Base-by-base conservation (phyloP, 2,113 vertebrate genomes). In the Morone saxatilis region DNA sequence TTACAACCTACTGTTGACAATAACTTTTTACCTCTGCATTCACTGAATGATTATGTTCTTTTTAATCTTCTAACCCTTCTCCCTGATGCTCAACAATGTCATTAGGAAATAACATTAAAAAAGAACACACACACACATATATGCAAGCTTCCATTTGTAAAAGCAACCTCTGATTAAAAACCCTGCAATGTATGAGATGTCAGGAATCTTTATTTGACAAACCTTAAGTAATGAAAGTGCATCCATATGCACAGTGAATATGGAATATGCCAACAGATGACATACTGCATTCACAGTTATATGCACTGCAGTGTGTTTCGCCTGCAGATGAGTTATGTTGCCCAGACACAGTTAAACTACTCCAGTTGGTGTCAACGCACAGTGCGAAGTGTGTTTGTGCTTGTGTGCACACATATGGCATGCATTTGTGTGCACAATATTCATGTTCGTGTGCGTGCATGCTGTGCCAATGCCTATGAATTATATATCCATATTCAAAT, bases 401-500 rank as follows among this genome's bases (percentile, higher is more conserved):
- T 54, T 61, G 70, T 76, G 71, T 71, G 76, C 75, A 61, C 51
- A 51, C 76, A 65, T 86, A 71, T 72, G 73, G 71, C 48, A 31
- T 59, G 60, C 43, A 54, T 83, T 47, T 61, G 61, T 78, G 71
- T 19, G 67, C 62, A 65, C 61, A 69, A 25, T 57, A 65, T 77
- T 65, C 62, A 78, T 78, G 81, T 78, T 71, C 72, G 82, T 76
- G 77, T 77, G 66, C 22, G 45, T 63, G 82, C 61, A 56, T 65
- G 53, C 57, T 74, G 75, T 83, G 81, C 91, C 88, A 89, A 72
- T 83, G 89, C 81, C 80, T 92, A 94, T 95, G 92, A 95, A 95
- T 95, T 93, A 95, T 94, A 94, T 89, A 95, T 95, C 90, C 93
- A 94, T 92, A 94, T 94, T 94, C 89, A 94, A 91, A 94, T 91